phyloP scores from a whole-genome alignment of 1,140 invertebrate species.

The Chionoecetes opilio region DNA sequence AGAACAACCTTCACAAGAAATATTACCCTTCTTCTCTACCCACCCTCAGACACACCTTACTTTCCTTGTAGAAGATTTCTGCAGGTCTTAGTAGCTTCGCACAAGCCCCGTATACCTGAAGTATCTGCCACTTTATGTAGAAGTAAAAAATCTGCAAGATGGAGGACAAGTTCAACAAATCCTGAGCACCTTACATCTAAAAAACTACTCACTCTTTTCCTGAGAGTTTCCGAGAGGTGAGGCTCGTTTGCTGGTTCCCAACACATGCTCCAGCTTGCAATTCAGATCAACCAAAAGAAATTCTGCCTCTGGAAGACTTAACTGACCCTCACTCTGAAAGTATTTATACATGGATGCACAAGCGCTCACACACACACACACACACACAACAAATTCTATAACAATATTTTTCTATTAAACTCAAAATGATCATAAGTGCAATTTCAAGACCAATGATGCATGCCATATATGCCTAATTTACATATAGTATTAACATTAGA shows the following conservation, averaged over 20 bases:
- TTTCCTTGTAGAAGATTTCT: too few relatives aligned
- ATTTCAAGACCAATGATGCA: too few relatives aligned
- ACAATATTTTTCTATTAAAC: too few relatives aligned
- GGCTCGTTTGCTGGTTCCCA: conserved; percentile 58
- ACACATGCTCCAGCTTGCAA: conserved; percentile 75
- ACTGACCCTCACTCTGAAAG: conserved; percentile 44
- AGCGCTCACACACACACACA: conserved; percentile 46
- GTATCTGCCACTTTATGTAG: neutral
- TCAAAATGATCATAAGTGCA: too few relatives aligned
- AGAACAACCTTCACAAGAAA: too few relatives aligned
- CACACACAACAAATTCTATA: too few relatives aligned
- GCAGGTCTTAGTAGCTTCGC: too few relatives aligned
- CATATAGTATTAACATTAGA: too few relatives aligned
- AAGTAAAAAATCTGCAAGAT: neutral
- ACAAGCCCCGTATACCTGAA: too few relatives aligned
- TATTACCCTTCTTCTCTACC: too few relatives aligned
- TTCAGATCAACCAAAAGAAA: conserved; percentile 80
- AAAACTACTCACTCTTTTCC: conserved; percentile 59
- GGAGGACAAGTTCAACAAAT: neutral
- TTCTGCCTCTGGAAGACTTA: conserved; percentile 67
- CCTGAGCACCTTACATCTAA: neutral
- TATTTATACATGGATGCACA: neutral
- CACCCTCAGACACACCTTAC: too few relatives aligned
- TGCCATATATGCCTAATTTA: too few relatives aligned
- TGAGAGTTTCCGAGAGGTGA: conserved; percentile 13